Conservation (phyloP, 2,797 vertebrate genomes). For the Coregonus suidteri region DNA sequence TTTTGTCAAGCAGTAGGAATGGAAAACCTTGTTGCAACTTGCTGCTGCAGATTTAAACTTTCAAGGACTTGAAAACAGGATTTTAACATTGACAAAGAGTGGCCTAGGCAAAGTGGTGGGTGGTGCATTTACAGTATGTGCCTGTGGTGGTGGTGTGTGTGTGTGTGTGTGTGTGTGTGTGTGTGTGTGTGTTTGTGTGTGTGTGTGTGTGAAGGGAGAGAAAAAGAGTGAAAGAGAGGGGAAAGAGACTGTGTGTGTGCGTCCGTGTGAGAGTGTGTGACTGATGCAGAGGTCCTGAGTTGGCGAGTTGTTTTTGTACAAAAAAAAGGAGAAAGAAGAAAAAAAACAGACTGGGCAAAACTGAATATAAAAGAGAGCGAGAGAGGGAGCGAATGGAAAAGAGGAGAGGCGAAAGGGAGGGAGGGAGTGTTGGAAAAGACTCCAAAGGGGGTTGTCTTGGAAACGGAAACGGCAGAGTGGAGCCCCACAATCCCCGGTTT, state of each 20-base stretch:
- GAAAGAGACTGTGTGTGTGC: conserved; percentile 19
- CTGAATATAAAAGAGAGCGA: conserved; percentile 15
- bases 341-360: conserved; percentile 25
- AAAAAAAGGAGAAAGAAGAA: conserved; percentile 39
- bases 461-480: conserved; percentile 70
- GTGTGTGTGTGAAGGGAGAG: background rate
- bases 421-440: conserved; percentile 59
- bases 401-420: conserved; percentile 36
- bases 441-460: conserved; percentile 69
- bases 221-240: background rate
- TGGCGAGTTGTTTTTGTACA: conserved; percentile 60
- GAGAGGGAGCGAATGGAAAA: conserved; percentile 29
- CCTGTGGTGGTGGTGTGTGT: conserved; percentile 24
- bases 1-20: conserved; percentile 51
- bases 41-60: conserved; percentile 56
- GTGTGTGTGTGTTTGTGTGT: conserved; percentile 31
- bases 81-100: conserved; percentile 44
- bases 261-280: conserved; percentile 25
- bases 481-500: conserved; percentile 71
- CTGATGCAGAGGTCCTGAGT: conserved; percentile 24
- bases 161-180: conserved; percentile 25
- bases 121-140: conserved; percentile 29
- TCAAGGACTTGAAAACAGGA: conserved; percentile 52
- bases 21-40: conserved; percentile 61
- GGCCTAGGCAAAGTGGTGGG: conserved; percentile 35